A percentile compares a stretch with the other conserved stretches of the same genome.
phyloP scores from a whole-genome alignment of 2,888 invertebrate genomes.

The Watsonalla cultraria region DNA sequence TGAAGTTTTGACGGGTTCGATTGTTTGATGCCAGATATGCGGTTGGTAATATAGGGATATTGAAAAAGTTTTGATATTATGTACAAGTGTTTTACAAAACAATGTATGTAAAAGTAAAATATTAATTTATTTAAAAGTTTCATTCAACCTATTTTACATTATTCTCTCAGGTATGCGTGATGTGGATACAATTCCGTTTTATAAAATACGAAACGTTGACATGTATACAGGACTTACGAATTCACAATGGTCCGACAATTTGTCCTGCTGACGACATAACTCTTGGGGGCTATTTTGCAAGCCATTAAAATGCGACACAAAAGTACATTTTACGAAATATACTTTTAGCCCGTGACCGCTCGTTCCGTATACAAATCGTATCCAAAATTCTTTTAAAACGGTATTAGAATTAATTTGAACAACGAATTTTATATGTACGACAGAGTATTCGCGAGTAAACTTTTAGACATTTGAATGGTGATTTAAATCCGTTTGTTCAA shows the following conservation, averaged over 20 bases:
- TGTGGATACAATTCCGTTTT: constrained; percentile 10
- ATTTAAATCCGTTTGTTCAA: neutral
- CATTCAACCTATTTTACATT: too few relatives aligned
- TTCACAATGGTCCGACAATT: constrained; percentile 58
- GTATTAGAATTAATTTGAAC: neutral
- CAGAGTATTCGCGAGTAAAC: too few relatives aligned
- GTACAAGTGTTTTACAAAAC: constrained; percentile 5
- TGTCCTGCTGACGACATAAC: constrained; percentile 56
- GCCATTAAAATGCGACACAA: constrained; percentile 45
- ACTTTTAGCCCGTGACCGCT: constrained; percentile 2
- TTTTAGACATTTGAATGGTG: too few relatives aligned
- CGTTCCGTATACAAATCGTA: neutral
- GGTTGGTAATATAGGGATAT: constrained; percentile 25
- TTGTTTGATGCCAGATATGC: constrained; percentile 37
- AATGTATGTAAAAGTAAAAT: too few relatives aligned
- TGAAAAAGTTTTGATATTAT: constrained; percentile 24
- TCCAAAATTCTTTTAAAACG: neutral
- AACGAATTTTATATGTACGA: too few relatives aligned
- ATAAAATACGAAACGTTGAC: constrained; percentile 31
- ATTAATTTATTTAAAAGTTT: too few relatives aligned
- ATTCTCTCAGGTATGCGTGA: neutral
- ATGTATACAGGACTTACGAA: constrained; percentile 44
- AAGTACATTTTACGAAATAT: constrained; percentile 25
- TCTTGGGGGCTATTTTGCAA: constrained; percentile 51
- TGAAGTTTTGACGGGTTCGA: constrained; percentile 41